phyloP scores from a whole-genome alignment of 2,888 invertebrate genomes.

The Xiphydria camelus region DNA sequence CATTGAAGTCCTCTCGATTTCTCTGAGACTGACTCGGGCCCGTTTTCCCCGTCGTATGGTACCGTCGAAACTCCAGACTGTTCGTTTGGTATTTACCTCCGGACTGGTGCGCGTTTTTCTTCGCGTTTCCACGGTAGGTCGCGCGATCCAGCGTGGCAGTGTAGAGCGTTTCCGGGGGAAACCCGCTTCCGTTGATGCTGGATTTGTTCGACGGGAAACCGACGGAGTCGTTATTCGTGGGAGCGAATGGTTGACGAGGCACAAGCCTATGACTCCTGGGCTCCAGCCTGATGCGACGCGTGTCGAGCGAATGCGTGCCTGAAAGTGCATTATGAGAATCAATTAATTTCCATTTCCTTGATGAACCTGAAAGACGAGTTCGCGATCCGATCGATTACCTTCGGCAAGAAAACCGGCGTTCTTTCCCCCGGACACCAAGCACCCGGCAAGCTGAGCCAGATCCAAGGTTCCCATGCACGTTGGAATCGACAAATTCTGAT shows the following conservation, averaged over 20 bases:
- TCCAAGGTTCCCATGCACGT: constrained; percentile 41
- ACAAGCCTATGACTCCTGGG: constrained; percentile 46
- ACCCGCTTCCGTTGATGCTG: constrained; percentile 29
- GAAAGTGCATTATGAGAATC: neutral
- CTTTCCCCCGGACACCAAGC: constrained; percentile 32
- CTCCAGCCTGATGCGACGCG: constrained; percentile 42
- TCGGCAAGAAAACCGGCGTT: constrained; percentile 27
- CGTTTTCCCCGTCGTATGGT: constrained; percentile 45
- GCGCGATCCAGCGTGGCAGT: constrained; percentile 51
- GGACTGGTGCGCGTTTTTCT: constrained; percentile 36
- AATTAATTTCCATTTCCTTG: no score
- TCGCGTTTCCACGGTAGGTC: constrained; percentile 42
- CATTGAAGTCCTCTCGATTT: constrained; percentile 28
- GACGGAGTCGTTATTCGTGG: constrained; percentile 23
- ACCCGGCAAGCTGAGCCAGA: constrained; percentile 40
- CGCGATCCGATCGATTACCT: constrained; percentile 31
- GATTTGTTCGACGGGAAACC: constrained; percentile 21
- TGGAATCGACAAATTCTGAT: constrained; percentile 38
- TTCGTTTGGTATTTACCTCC: constrained; percentile 41
- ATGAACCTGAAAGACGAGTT: no score
- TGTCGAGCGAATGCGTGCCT: constrained; percentile 38
- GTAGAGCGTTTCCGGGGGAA: constrained; percentile 32
- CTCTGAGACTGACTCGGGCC: constrained; percentile 19
- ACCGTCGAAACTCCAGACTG: constrained; percentile 43
- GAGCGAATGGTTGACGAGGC: constrained; percentile 28